Evolutionary conservation across 2,888 invertebrate genomes (phyloP).

Genomic region (Chymomyza procnemis): DNA sequence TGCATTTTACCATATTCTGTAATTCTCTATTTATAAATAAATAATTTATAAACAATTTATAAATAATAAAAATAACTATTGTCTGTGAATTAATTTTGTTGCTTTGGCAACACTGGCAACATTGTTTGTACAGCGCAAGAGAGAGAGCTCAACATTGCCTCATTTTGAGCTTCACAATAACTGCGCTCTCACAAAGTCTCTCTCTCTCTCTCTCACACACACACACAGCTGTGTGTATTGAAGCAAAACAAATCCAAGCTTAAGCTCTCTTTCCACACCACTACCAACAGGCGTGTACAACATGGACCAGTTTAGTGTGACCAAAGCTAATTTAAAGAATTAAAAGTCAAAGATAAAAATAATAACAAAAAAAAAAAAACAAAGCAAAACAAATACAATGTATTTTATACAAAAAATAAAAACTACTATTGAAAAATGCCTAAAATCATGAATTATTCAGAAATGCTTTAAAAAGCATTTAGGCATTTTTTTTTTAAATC

Average conservation of each 20-base stretch:
- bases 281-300: slow-evolving; percentile 28
- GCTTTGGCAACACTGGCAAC: too few relatives aligned
- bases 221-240: slow-evolving; percentile 12
- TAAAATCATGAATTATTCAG: slow-evolving; percentile 57
- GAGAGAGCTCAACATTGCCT: too few relatives aligned
- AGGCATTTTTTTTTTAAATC: background rate
- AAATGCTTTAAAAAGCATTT: slow-evolving; percentile 14
- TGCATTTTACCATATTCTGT: too few relatives aligned
- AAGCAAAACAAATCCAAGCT: slow-evolving; percentile 7
- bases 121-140: too few relatives aligned
- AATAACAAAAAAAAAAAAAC: slow-evolving; percentile 29
- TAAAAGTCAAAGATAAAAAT: slow-evolving; percentile 3
- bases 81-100: too few relatives aligned
- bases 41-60: too few relatives aligned
- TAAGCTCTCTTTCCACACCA: slow-evolving; percentile 3
- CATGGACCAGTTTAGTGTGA: slow-evolving; percentile 36
- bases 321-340: slow-evolving; percentile 7
- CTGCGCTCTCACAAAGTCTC: slow-evolving; percentile 18
- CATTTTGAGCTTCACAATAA: slow-evolving; percentile 14
- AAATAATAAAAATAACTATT: too few relatives aligned
- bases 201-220: too few relatives aligned
- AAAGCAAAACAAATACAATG: slow-evolving; percentile 49
- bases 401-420: slow-evolving; percentile 56
- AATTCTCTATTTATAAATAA: too few relatives aligned
- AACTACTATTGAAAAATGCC: slow-evolving; percentile 61